Percentiles rank a stretch among this genome's conserved stretches.
These are phyloP conservation scores for Columba janthina DNA, from an alignment of 2,113 vertebrate species.

Conservation along the genomic window DNA sequence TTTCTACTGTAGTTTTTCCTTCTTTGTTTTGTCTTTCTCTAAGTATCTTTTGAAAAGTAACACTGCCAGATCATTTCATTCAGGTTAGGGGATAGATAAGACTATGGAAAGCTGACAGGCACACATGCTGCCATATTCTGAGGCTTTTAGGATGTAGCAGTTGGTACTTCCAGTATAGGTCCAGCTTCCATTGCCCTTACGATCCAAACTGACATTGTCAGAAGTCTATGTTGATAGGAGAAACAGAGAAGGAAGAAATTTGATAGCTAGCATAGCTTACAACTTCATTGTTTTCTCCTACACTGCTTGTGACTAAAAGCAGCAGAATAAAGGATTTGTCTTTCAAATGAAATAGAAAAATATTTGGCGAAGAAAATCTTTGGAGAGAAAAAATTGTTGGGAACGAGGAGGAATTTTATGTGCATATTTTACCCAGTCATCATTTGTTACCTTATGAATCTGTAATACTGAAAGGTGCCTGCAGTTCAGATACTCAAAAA, in stretches of 20 bases:
- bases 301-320: background rate
- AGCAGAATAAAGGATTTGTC: background rate
- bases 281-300: background rate
- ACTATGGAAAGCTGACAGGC: background rate
- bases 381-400: background rate
- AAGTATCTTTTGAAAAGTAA: background rate
- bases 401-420: background rate
- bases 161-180: background rate
- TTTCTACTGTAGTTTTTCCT: background rate
- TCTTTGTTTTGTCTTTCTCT: background rate
- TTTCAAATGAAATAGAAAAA: background rate
- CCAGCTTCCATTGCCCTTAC: background rate
- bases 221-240: background rate
- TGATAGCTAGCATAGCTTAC: background rate
- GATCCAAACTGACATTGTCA: background rate
- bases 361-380: background rate
- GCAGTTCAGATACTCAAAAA: background rate
- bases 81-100: background rate
- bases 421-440: background rate
- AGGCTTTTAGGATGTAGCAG: background rate
- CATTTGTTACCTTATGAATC: background rate
- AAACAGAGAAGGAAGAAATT: background rate
- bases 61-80: background rate
- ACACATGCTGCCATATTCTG: background rate
- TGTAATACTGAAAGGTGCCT: background rate